These are phyloP conservation scores for Babylonia areolata DNA, from an alignment of 1,140 invertebrate genomes.

Conservation along the genomic window DNA sequence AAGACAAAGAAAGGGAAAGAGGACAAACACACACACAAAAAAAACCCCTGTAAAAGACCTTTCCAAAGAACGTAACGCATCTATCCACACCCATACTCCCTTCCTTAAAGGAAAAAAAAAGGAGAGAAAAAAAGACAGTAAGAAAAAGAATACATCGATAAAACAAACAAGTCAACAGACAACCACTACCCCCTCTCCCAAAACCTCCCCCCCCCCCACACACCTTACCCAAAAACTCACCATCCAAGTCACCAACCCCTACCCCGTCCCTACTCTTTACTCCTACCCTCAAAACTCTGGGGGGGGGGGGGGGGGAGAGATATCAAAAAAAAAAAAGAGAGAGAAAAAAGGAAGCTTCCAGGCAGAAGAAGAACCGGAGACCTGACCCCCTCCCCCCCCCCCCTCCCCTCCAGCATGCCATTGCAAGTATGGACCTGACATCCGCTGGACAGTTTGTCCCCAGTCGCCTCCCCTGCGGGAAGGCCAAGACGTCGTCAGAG, in stretches of 20 bases:
- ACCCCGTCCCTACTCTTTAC: no score
- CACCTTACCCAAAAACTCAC: no score
- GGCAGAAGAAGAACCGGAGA: no score
- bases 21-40: neutral
- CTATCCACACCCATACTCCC: no score
- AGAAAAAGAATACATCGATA: neutral
- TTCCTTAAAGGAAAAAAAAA: no score
- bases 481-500: neutral
- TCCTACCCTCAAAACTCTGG: neutral
- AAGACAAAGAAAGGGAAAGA: neutral
- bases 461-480: neutral
- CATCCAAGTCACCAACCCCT: neutral
- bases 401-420: neutral
- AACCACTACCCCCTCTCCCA: neutral
- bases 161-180: no score
- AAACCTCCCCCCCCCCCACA: neutral
- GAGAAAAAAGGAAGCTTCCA: no score
- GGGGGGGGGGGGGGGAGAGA: neutral
- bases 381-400: no score
- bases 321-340: no score
- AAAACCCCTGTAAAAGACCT: no score
- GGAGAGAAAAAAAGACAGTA: no score
- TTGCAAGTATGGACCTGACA: neutral
- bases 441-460: conserved; percentile 1
- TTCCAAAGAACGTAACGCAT: neutral